phyloP scores from a whole-genome alignment of 2,797 vertebrate species.

The Arctocebus calabarensis region DNA sequence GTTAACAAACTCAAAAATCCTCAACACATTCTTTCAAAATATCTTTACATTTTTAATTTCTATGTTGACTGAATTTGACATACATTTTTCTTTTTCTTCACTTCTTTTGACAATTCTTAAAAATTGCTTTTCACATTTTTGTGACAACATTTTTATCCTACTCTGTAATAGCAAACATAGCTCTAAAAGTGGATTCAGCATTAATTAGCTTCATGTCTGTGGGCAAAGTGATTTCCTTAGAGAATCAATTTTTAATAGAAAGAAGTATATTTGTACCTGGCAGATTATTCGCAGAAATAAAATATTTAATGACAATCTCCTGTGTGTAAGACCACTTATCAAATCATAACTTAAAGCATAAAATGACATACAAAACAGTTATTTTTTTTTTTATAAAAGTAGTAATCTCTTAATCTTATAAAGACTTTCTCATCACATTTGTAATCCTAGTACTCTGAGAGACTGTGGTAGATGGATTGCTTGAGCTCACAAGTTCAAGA shows the following conservation, averaged over 20 bases:
- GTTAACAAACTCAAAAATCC: neutral
- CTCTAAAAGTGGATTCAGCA: neutral
- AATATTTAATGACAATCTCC: neutral
- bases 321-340: neutral
- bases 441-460: no score
- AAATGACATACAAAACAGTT: neutral
- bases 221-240: neutral
- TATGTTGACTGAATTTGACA: neutral
- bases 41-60: neutral
- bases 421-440: neutral
- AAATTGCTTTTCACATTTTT: neutral
- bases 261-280: neutral
- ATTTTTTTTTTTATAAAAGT: neutral
- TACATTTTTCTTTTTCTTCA: neutral
- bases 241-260: neutral
- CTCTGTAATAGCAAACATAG: neutral
- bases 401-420: neutral
- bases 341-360: neutral
- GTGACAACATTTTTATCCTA: neutral
- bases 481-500: no score
- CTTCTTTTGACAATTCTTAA: neutral
- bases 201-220: slow-evolving; percentile 51
- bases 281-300: neutral
- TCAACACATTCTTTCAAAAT: neutral
- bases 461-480: no score